Conservation (phyloP, 2,113 vertebrate species). For the Antechinus stuartii region DNA sequence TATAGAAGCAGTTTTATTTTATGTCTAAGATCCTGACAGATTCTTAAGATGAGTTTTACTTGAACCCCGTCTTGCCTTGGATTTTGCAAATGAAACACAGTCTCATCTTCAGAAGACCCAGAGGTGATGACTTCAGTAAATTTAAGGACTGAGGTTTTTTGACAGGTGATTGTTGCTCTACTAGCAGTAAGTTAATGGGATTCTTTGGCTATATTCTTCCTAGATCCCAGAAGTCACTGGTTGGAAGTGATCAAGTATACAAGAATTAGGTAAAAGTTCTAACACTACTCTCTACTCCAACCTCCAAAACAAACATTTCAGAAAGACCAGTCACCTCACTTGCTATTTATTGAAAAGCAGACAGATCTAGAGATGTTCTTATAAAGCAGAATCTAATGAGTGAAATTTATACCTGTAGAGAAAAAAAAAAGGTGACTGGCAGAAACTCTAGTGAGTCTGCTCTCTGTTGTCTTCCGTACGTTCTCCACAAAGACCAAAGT, state of each 20-base stretch:
- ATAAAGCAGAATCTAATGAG: not conserved
- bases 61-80: fast-evolving
- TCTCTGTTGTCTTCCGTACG: not conserved
- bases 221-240: not conserved
- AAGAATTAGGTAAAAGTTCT: not conserved
- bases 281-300: not conserved
- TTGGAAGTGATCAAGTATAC: no score
- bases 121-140: no score
- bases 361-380: not conserved
- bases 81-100: not conserved
- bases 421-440: not conserved
- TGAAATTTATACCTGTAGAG: not conserved
- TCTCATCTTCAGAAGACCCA: not conserved
- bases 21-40: not conserved
- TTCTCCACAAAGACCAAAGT: not conserved
- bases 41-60: fast-evolving
- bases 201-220: fast-evolving
- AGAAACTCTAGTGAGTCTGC: not conserved
- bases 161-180: not conserved
- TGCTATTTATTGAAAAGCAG: not conserved
- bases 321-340: not conserved
- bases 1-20: not conserved
- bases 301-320: not conserved
- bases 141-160: fast-evolving
- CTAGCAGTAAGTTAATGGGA: not conserved